Conservation (phyloP, 2,888 invertebrate species). For the Eristalis tenax region DNA sequence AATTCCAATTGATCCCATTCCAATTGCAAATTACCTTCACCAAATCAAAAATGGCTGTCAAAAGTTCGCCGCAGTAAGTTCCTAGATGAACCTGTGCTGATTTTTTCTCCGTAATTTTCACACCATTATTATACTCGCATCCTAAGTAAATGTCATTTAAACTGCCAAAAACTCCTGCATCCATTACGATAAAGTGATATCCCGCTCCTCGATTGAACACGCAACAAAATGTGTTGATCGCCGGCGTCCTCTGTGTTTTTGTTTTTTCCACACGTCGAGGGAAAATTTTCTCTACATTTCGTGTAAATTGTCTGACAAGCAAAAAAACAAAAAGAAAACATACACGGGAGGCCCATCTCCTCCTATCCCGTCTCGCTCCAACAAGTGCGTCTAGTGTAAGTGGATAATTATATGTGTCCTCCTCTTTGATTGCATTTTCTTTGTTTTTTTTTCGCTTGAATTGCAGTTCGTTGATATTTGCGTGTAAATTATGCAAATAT, state of each 20-base stretch:
- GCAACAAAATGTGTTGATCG: conserved; percentile 48
- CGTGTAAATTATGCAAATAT: conserved; percentile 56
- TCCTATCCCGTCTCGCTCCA: conserved; percentile 29
- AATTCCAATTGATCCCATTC: conserved; percentile 44
- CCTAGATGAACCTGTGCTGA: conserved; percentile 38
- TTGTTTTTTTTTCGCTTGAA: conserved; percentile 37
- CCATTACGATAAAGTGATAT: not conserved
- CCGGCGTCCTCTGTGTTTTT: conserved; percentile 66
- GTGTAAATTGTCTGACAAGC: conserved; percentile 20
- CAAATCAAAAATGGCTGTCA: conserved; percentile 71
- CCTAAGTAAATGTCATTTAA: conserved; percentile 19
- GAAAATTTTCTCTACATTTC: conserved; percentile 37
- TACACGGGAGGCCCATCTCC: not conserved
- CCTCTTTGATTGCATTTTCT: conserved; percentile 53
- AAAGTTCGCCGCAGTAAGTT: conserved; percentile 58
- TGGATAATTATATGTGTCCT: conserved; percentile 31
- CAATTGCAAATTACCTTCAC: conserved; percentile 47
- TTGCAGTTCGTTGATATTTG: conserved; percentile 59
- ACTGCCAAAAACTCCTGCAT: not conserved
- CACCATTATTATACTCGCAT: conserved; percentile 4
- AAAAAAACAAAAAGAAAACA: conserved; percentile 7
- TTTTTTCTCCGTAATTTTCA: conserved; percentile 10
- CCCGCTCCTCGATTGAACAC: not conserved
- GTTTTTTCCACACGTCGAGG: conserved; percentile 50
- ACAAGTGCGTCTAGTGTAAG: conserved; percentile 34